Percentiles rank a stretch among this genome's conserved stretches.
These are phyloP conservation scores for Ammodytes marinus DNA, from an alignment of 2,113 vertebrate species.

Conservation along the genomic window DNA sequence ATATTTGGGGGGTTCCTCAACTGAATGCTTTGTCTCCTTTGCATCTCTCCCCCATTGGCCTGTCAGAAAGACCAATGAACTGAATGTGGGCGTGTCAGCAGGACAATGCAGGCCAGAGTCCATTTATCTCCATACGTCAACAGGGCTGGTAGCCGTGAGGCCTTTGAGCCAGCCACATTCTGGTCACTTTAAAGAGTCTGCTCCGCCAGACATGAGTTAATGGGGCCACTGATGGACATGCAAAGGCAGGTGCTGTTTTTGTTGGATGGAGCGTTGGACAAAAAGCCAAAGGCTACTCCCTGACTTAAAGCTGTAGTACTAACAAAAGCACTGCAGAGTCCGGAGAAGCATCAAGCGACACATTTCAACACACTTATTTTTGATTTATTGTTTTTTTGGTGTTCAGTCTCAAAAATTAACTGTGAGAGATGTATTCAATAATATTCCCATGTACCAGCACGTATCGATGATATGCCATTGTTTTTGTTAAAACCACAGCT, in stretches of 20 bases:
- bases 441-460: not conserved
- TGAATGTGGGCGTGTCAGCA: slow-evolving; percentile 71
- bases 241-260: slow-evolving; percentile 77
- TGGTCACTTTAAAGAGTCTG: slow-evolving; percentile 73
- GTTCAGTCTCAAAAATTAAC: not conserved
- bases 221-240: slow-evolving; percentile 77
- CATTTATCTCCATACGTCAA: slow-evolving; percentile 82
- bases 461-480: not conserved
- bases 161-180: slow-evolving; percentile 62
- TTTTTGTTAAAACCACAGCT: not conserved
- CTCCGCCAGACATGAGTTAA: slow-evolving; percentile 72
- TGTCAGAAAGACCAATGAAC: slow-evolving; percentile 76
- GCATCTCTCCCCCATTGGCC: slow-evolving; percentile 66
- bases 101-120: slow-evolving; percentile 77
- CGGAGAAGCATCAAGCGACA: not conserved
- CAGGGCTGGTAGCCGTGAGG: slow-evolving; percentile 57
- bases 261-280: slow-evolving; percentile 47
- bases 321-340: slow-evolving; percentile 18
- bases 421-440: not conserved
- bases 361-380: not conserved
- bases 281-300: slow-evolving; percentile 45
- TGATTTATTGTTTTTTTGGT: not conserved
- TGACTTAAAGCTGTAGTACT: slow-evolving; percentile 34
- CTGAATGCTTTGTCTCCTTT: slow-evolving; percentile 57
- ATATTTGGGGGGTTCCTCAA: slow-evolving; percentile 20